A percentile compares a stretch with the other conserved stretches of the same genome.
Conservation (phyloP, 64 coral and sea anemone genomes). For the Actinia equina region DNA sequence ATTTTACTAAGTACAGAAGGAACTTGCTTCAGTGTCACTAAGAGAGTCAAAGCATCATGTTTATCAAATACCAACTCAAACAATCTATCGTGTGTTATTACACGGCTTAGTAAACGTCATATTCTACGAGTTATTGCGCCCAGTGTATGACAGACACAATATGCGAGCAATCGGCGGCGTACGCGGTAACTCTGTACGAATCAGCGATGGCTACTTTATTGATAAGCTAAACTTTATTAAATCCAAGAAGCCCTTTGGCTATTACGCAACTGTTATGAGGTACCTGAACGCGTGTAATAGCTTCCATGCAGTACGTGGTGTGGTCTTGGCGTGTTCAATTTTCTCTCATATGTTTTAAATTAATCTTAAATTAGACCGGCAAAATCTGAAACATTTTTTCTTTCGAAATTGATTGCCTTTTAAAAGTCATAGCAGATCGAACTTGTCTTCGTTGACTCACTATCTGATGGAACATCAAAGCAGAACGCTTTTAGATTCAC, state of each 20-base stretch:
- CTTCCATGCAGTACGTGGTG: not conserved
- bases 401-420: not conserved
- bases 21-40: not conserved
- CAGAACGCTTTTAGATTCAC: not conserved
- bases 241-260: slow-evolving; percentile 9
- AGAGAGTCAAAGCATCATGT: not conserved
- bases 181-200: not conserved
- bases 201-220: not conserved
- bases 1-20: not conserved
- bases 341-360: not conserved
- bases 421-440: slow-evolving; percentile 5
- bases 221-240: slow-evolving; percentile 1
- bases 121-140: not conserved
- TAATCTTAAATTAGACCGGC: slow-evolving; percentile 2
- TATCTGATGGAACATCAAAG: not conserved
- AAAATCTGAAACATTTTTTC: not conserved
- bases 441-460: not conserved
- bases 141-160: not conserved
- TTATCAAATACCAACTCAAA: not conserved
- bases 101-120: slow-evolving; percentile 14
- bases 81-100: not conserved
- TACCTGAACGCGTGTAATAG: not conserved
- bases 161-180: not conserved
- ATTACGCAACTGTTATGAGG: not conserved
- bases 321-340: not conserved